Evolutionary conservation across 2,888 invertebrate genomes (phyloP).

Genomic region (Drosophila putrida): DNA sequence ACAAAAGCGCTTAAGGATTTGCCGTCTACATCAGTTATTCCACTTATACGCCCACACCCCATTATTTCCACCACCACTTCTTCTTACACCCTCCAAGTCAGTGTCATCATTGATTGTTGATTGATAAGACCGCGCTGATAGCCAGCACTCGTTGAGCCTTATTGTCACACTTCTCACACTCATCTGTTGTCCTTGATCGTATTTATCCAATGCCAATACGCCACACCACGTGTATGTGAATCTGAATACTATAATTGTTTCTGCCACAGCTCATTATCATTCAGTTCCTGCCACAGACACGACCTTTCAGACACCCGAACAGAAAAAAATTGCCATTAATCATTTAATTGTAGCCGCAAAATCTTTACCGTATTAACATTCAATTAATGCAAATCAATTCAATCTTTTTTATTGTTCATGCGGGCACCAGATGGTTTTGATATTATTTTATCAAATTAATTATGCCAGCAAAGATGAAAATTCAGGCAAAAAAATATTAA

Average conservation of each 20-base stretch:
- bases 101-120: conserved; percentile 64
- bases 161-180: conserved; percentile 22
- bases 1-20: conserved; percentile 69
- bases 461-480: conserved; percentile 26
- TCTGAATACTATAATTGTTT: background rate
- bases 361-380: conserved; percentile 69
- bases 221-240: background rate
- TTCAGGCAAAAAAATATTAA: background rate
- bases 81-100: conserved; percentile 34
- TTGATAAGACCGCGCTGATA: conserved; percentile 56
- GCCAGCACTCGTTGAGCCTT: conserved; percentile 20
- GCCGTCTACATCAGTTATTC: conserved; percentile 30
- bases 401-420: conserved; percentile 27
- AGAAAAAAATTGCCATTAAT: conserved; percentile 56
- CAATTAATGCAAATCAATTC: conserved; percentile 68
- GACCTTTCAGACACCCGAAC: background rate
- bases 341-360: conserved; percentile 72
- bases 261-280: conserved; percentile 40
- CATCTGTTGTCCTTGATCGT: conserved; percentile 47
- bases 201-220: conserved; percentile 11
- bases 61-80: background rate
- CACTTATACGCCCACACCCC: background rate
- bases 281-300: conserved; percentile 26
- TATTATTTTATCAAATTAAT: conserved; percentile 45
- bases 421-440: conserved; percentile 44